Base-by-base conservation (phyloP, 2,888 invertebrate species). In the Lycia hirtaria region DNA sequence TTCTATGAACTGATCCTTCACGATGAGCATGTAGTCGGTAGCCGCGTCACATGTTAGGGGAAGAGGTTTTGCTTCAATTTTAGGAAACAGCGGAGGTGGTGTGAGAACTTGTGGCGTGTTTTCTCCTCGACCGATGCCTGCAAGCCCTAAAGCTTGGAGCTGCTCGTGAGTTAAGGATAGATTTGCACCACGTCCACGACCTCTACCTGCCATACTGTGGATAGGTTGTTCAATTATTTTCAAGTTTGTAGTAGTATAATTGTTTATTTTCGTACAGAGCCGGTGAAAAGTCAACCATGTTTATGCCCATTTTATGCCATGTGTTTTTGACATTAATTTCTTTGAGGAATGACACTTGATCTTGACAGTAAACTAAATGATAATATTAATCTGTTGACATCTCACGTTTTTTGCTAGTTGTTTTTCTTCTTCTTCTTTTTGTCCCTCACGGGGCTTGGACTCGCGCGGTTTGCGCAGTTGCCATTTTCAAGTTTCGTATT, bases 1-100 rank as follows among this genome's bases (percentile, higher is more conserved):
- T 64, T 95, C 96, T 7, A 95, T 93, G 68, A 95, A 96, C 68
- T 95, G 95, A 69, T 95, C 95, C 73, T 95, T 95, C 60, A 96
- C 93, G 37, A 95, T 93, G 9, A 96, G 83, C 80, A 96, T 93
- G 73, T 96, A 96, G 67, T 94, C 95, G 17, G 94, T 92, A 26
- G 95, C 93, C 5, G 93, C 88, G 37, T 93, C 93, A 44, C 83
- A 88, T 69, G 83, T 85, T 17, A 94, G 67, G 0, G 90, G 88
- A 12, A 93, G 81, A 0, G 94, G 94, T 65, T 93, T 93, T 0
- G 89, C 86, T 69, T 93, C 90, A n/a, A 94, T 82, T 61, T 93
- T 92, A 0, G 94, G 94, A 75, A 93, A 94, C 45, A 94, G 81
- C 9, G 94, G 94, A 0, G 94, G 94, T 5, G 94, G 94, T 26